phyloP scores from a whole-genome alignment of 1,140 invertebrate genomes.

The Pinna nobilis region DNA sequence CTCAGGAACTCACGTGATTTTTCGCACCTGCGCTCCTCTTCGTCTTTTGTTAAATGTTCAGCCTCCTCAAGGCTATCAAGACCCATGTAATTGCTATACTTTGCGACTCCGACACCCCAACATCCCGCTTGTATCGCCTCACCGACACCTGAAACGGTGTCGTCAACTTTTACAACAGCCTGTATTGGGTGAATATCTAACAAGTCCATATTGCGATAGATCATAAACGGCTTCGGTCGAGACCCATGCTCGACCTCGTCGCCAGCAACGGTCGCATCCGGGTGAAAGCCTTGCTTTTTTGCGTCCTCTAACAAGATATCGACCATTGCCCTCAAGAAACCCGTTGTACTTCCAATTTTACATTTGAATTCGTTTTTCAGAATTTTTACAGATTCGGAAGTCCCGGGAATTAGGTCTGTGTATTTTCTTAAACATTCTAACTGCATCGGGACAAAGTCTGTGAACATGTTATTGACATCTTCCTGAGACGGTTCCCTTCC shows the following conservation, averaged over 20 bases:
- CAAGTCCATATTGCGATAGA: conserved; percentile 74
- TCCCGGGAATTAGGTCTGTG: conserved; percentile 62
- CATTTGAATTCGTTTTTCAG: conserved; percentile 57
- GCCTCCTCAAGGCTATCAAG: conserved; percentile 71
- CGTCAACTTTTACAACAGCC: conserved; percentile 74
- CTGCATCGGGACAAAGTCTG: conserved; percentile 69
- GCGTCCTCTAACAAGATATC: conserved; percentile 63
- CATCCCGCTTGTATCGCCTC: conserved; percentile 74
- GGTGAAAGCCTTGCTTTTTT: conserved; percentile 70
- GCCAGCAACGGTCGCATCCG: conserved; percentile 72
- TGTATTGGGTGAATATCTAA: conserved; percentile 72
- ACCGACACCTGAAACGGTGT: conserved; percentile 71
- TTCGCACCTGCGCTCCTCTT: conserved; percentile 60
- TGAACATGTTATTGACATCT: conserved; percentile 68
- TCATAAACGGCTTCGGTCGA: conserved; percentile 75
- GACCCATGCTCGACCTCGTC: conserved; percentile 72
- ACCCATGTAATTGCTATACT: conserved; percentile 74
- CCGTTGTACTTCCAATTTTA: conserved; percentile 69
- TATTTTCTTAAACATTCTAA: conserved; percentile 58
- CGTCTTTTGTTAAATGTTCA: conserved; percentile 57
- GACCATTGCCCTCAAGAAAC: conserved; percentile 65
- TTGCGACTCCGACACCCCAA: conserved; percentile 74
- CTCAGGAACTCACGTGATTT: conserved; percentile 67
- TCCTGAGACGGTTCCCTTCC: conserved; percentile 58
- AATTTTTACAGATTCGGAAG: conserved; percentile 55